phyloP scores from a whole-genome alignment of 2,888 invertebrate species.

The Ectemnius lituratus region DNA sequence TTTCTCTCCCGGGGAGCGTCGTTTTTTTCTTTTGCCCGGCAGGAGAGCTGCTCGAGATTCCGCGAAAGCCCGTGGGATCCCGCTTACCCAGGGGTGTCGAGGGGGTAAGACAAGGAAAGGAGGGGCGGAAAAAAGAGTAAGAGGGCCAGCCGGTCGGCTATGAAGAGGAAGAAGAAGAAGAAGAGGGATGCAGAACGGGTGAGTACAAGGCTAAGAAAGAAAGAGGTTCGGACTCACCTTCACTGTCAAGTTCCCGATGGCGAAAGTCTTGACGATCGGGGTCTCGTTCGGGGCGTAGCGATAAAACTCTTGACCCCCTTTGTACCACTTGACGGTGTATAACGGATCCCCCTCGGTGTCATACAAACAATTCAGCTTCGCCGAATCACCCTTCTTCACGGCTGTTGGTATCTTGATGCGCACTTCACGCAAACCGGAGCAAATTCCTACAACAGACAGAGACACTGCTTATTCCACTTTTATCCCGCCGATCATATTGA shows the following conservation, averaged over 20 bases:
- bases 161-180: background rate
- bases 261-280: constrained; percentile 73
- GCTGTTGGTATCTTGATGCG: constrained; percentile 75
- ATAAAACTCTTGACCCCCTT: constrained; percentile 74
- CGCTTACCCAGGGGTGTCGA: background rate
- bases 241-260: constrained; percentile 71
- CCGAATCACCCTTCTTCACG: constrained; percentile 73
- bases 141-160: background rate
- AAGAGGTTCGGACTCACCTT: constrained; percentile 65
- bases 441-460: constrained; percentile 67
- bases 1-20: background rate
- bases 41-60: constrained; percentile 33
- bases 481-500: constrained; percentile 9
- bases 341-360: constrained; percentile 74
- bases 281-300: constrained; percentile 74
- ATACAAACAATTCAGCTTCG: constrained; percentile 73
- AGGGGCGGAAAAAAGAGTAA: background rate
- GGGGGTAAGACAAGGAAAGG: background rate
- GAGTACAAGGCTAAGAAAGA: background rate
- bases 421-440: constrained; percentile 73
- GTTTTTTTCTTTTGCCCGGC: constrained; percentile 25
- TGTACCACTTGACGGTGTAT: constrained; percentile 77
- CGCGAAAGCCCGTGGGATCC: constrained; percentile 29
- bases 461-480: constrained; percentile 11
- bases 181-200: background rate